These are phyloP conservation scores for Bursaphelenchus okinawaensis DNA, from an alignment of 2,888 invertebrate species.

Conservation along the genomic window DNA sequence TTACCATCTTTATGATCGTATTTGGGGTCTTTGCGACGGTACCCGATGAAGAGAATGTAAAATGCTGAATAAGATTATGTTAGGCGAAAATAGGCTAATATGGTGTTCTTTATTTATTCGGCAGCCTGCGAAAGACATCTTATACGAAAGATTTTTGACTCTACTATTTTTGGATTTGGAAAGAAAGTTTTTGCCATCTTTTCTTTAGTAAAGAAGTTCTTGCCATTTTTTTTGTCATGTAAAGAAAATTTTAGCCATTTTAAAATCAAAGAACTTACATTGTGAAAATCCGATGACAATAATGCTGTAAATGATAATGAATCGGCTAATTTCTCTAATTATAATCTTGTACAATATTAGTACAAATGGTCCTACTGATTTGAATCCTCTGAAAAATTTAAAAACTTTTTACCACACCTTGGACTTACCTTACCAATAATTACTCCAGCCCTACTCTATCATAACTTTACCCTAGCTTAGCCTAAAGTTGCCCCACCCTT, in stretches of 20 bases:
- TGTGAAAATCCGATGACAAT: slow-evolving; percentile 96
- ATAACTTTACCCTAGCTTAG: neutral
- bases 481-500: too few species aligned
- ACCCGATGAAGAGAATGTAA: slow-evolving; percentile 62
- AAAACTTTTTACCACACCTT: neutral
- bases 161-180: too few species aligned
- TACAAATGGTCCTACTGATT: slow-evolving; percentile 97
- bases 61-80: slow-evolving; percentile 36
- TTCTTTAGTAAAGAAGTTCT: too few species aligned
- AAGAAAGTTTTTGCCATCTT: too few species aligned
- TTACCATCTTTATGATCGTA: slow-evolving; percentile 29
- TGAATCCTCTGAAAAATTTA: slow-evolving; percentile 75
- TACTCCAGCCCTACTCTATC: neutral
- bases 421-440: neutral
- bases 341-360: slow-evolving; percentile 99
- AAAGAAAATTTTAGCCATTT: too few species aligned
- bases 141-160: too few species aligned
- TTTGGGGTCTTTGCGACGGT: slow-evolving; percentile 31
- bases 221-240: too few species aligned
- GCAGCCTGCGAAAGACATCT: too few species aligned
- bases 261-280: slow-evolving; percentile 65
- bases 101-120: neutral
- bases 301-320: slow-evolving; percentile 89
- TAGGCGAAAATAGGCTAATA: neutral
- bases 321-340: slow-evolving; percentile 88